These are phyloP conservation scores for Sycophaga agraensis DNA, from an alignment of 1,140 invertebrate genomes.

Conservation along the genomic window DNA sequence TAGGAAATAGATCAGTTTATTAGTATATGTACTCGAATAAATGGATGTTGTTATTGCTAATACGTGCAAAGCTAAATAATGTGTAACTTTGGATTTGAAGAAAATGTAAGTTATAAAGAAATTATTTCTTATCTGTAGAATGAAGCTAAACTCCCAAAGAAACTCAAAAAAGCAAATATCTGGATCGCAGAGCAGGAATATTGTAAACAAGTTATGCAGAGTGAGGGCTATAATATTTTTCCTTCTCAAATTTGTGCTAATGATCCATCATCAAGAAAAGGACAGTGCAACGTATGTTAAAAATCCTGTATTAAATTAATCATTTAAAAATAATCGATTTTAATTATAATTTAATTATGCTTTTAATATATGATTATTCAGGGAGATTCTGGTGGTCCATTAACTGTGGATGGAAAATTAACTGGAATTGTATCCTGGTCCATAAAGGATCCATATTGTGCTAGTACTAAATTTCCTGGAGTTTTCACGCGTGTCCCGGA, in stretches of 20 bases:
- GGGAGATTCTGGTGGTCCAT: constrained; percentile 19
- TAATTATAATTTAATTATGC: background rate
- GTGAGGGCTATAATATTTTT: background rate
- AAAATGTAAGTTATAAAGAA: too few species aligned
- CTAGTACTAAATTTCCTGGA: constrained; percentile 3
- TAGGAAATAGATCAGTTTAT: too few species aligned
- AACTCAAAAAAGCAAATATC: background rate
- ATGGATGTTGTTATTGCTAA: too few species aligned
- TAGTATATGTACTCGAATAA: too few species aligned
- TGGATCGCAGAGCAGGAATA: constrained; percentile 8
- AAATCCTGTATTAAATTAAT: background rate
- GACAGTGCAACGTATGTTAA: constrained; percentile 15
- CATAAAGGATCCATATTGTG: constrained; percentile 17
- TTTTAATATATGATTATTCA: background rate
- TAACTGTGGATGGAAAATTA: background rate
- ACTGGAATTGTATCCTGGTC: constrained; percentile 18
- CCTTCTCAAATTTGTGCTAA: constrained; percentile 13
- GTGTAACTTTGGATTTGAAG: too few species aligned
- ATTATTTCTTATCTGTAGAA: too few species aligned
- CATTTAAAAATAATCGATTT: background rate
- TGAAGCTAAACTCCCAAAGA: too few species aligned
- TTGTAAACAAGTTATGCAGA: background rate
- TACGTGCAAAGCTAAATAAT: too few species aligned
- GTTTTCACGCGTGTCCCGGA: constrained; percentile 12
- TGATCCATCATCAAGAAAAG: constrained; percentile 7